These are phyloP conservation scores for Brachypteracias leptosomus DNA, from an alignment of 2,113 vertebrate species.

Conservation along the genomic window DNA sequence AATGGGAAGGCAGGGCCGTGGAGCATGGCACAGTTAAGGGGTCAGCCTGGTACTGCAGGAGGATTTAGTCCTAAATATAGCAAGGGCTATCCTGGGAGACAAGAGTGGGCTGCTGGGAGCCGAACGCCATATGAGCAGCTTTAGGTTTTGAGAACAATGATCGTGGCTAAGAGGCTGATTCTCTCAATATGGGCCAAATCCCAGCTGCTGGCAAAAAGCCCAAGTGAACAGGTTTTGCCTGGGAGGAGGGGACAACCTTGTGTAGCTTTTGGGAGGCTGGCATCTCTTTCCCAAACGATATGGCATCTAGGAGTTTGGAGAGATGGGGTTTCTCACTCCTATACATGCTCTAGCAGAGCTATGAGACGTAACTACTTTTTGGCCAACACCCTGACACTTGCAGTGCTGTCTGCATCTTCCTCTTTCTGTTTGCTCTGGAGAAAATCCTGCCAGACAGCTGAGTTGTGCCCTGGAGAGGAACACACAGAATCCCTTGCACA, in stretches of 20 bases:
- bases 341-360: neutral
- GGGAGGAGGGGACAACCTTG: neutral
- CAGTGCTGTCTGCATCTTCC: neutral
- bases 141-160: slow-evolving; percentile 61
- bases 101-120: neutral
- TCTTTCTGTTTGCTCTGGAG: neutral
- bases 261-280: neutral
- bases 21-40: neutral
- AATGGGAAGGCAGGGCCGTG: neutral
- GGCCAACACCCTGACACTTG: neutral
- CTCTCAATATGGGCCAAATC: slow-evolving; percentile 55
- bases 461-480: neutral
- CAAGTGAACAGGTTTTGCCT: slow-evolving; percentile 26
- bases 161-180: slow-evolving; percentile 42
- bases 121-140: slow-evolving; percentile 54
- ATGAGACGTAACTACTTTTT: neutral
- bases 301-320: neutral
- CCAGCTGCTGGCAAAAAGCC: slow-evolving; percentile 52
- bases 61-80: slow-evolving; percentile 67
- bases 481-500: neutral
- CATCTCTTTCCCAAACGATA: neutral
- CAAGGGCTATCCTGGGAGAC: slow-evolving; percentile 52
- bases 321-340: neutral
- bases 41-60: slow-evolving; percentile 41
- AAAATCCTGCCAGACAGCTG: neutral